These are phyloP conservation scores for Helostoma temminkii DNA, from an alignment of 2,797 vertebrate species.

Conservation along the genomic window DNA sequence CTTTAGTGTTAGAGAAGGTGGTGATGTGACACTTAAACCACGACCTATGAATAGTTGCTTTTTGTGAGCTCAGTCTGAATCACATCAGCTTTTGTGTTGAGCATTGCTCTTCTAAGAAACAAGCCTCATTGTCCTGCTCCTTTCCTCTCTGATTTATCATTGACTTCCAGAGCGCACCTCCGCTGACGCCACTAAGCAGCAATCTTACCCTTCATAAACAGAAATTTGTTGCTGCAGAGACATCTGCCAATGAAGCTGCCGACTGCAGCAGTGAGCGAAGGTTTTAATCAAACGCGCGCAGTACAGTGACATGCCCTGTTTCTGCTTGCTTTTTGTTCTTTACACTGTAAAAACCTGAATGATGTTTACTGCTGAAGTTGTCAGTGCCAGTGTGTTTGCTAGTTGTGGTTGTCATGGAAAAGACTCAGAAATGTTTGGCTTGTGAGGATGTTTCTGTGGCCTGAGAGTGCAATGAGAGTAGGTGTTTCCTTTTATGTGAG, in stretches of 20 bases:
- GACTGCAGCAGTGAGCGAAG: conserved; percentile 55
- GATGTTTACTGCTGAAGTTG: conserved; percentile 73
- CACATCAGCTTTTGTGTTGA: conserved; percentile 57
- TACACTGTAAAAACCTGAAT: conserved; percentile 69
- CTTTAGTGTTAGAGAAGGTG: background rate
- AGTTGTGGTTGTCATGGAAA: conserved; percentile 72
- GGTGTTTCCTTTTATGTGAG: conserved; percentile 81
- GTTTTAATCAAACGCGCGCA: conserved; percentile 69
- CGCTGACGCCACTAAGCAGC: conserved; percentile 70
- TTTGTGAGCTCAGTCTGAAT: conserved; percentile 30
- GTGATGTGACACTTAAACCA: conserved; percentile 4
- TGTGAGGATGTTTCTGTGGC: conserved; percentile 74
- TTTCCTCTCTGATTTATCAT: conserved; percentile 73
- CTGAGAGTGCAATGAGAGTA: conserved; percentile 78
- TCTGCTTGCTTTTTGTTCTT: conserved; percentile 44
- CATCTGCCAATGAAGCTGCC: conserved; percentile 52
- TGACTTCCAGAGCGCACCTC: conserved; percentile 76
- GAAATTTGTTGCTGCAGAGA: conserved; percentile 74
- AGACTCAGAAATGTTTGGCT: conserved; percentile 77
- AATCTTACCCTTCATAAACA: conserved; percentile 72
- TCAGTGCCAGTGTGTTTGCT: conserved; percentile 65
- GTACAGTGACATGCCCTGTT: conserved; percentile 50
- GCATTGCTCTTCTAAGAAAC: conserved; percentile 67
- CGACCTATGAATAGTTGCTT: too few relatives aligned
- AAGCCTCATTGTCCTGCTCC: conserved; percentile 61